A percentile compares a stretch with the other conserved stretches of the same genome.
Conservation (phyloP, 2,888 invertebrate genomes). For the Apoderus coryli region DNA sequence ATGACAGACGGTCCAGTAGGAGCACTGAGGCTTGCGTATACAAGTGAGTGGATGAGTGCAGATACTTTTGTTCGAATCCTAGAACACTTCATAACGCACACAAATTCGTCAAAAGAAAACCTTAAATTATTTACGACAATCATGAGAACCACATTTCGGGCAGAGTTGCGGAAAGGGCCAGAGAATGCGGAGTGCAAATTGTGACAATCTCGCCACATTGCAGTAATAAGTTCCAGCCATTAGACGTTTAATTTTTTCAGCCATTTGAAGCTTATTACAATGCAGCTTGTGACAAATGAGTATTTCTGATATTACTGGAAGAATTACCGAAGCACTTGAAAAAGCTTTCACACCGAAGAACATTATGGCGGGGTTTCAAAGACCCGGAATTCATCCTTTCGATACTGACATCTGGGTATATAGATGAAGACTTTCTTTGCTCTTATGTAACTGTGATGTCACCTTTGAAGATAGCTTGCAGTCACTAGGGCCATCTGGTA, state of each 20-base stretch:
- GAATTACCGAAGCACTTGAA: conserved; percentile 14
- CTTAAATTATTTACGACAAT: conserved; percentile 25
- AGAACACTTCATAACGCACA: conserved; percentile 22
- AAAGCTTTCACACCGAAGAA: conserved; percentile 15
- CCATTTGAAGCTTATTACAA: conserved; percentile 27
- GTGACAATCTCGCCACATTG: conserved; percentile 30
- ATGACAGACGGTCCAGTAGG: conserved; percentile 16
- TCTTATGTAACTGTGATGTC: too few species aligned
- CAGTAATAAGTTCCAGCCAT: conserved; percentile 30
- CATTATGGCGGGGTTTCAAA: conserved; percentile 15
- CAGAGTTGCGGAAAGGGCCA: conserved; percentile 21
- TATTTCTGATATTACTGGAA: conserved; percentile 27
- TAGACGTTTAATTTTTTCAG: conserved; percentile 28
- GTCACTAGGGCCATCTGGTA: too few species aligned
- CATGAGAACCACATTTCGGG: conserved; percentile 24
- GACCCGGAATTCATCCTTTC: conserved; percentile 16
- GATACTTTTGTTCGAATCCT: conserved; percentile 15
- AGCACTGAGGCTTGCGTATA: conserved; percentile 20
- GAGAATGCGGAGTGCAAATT: conserved; percentile 26
- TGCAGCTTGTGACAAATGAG: conserved; percentile 24
- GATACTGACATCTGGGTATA: conserved; percentile 15
- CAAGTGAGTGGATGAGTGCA: conserved; percentile 10
- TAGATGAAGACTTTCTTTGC: conserved; percentile 2
- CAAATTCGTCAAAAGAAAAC: conserved; percentile 18
- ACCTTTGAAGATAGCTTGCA: too few species aligned